Base-by-base conservation (phyloP, 2,797 vertebrate species). In the Xiphophorus birchmanni region DNA sequence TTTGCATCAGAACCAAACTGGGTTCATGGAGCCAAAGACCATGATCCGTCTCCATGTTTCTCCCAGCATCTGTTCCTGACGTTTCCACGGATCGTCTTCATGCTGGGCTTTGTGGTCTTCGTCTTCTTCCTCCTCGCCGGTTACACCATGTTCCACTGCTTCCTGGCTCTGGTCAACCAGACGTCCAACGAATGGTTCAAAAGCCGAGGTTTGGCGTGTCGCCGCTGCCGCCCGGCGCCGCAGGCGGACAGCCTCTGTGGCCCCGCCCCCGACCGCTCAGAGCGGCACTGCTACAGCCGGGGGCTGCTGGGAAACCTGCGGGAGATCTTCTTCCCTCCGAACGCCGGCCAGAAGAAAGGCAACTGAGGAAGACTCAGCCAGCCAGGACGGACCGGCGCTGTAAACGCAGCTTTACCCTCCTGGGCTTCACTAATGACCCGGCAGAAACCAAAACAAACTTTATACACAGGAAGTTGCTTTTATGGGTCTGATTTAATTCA, bases 111-210 rank as follows among this genome's bases (percentile, higher is more conserved):
- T 80, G 93, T 99, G n/a, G 0, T 96, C 56, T 94, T 99, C n/a
- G 90, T 99, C 84, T 96, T 96, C 0, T 87, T 98, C 0, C 89
- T 99, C 1, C 94, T 99, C 87, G 96, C 95, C 0, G 96, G 96
- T 5, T 99, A 99, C 65, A 91, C 95, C 32, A 86, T 96, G 87
- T 99, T 99, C 89, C 93, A 87, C 47, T 85, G 95, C 1, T 98
- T 96, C 81, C 87, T 99, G 93, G 95, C 94, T 29, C 78, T 97
- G 69, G 96, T 96, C 86, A 99, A 99, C 94, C 97, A 97, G 90
- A 99, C 99, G 1, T 95, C 96, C 72, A 98, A 99, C 0, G 98
- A 99, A 84, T 99, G 98, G 98, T 96, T 94, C 92, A 97, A 96
- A 85, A 91, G 92, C 18, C 90, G 94, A 83, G 93, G 95, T 45